Percentiles rank a stretch among this genome's conserved stretches.
These are phyloP conservation scores for Listrodromus nycthemerus DNA, from an alignment of 2,888 invertebrate genomes.

Conservation along the genomic window DNA sequence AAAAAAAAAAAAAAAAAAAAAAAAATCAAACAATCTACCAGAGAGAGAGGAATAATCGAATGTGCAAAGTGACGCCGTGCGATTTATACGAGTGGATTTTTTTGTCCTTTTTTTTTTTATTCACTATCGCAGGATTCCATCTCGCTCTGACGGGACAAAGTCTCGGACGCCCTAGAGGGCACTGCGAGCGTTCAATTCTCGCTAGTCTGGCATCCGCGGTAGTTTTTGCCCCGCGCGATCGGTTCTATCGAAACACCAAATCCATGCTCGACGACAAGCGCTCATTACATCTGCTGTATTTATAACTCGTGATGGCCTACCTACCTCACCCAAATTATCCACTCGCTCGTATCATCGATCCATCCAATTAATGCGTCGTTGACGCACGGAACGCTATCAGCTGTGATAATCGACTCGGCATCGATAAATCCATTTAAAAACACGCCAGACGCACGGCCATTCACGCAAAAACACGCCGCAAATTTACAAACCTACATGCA, in stretches of 20 bases:
- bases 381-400: too few relatives aligned
- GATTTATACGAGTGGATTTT: slow-evolving; percentile 32
- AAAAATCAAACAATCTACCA: slow-evolving; percentile 23
- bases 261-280: slow-evolving; percentile 74
- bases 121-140: not conserved
- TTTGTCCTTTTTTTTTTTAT: not conserved
- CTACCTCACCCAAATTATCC: not conserved
- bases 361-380: too few relatives aligned
- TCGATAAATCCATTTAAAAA: too few relatives aligned
- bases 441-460: too few relatives aligned
- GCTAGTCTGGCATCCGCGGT: not conserved
- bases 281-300: slow-evolving; percentile 72
- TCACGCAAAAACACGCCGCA: too few relatives aligned
- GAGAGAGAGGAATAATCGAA: slow-evolving; percentile 15
- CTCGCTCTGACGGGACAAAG: not conserved
- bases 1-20: not conserved
- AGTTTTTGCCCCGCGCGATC: not conserved
- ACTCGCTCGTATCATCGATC: too few relatives aligned
- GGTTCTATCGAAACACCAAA: slow-evolving; percentile 61
- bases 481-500: too few relatives aligned
- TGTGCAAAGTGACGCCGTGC: slow-evolving; percentile 42
- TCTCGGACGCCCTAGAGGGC: not conserved
- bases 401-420: too few relatives aligned
- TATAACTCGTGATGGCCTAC: slow-evolving; percentile 67
- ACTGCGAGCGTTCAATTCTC: not conserved